Conservation (phyloP, 2,888 invertebrate genomes). For the Urechis unicinctus region DNA sequence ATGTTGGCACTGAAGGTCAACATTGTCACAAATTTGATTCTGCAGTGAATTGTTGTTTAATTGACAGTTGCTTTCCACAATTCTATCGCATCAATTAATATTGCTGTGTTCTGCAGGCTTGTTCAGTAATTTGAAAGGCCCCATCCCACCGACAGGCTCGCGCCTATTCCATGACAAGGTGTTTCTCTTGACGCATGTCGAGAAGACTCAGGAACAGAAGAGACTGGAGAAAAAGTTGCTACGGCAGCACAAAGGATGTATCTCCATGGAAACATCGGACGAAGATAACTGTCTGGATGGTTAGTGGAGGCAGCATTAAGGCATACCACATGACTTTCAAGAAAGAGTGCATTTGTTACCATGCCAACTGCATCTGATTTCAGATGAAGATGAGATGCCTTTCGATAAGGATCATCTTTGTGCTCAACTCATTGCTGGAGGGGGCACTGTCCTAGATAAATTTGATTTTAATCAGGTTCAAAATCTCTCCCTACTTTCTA, state of each 20-base stretch:
- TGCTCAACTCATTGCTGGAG: conserved; percentile 60
- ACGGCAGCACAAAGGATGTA: conserved; percentile 25
- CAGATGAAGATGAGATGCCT: no score
- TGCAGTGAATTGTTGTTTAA: no score
- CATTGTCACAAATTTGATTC: not conserved
- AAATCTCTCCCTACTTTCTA: not conserved
- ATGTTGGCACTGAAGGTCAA: not conserved
- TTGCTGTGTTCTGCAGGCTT: not conserved
- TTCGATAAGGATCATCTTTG: conserved; percentile 59
- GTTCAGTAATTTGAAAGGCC: no score
- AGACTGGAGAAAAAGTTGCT: conserved; percentile 28
- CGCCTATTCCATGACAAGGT: conserved; percentile 27
- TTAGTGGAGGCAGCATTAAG: no score
- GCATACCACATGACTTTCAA: no score
- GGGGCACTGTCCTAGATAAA: conserved; percentile 59
- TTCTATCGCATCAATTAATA: no score
- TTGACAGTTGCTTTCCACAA: no score
- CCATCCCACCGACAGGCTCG: not conserved
- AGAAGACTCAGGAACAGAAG: conserved; percentile 27
- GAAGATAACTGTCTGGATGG: conserved; percentile 1
- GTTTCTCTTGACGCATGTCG: conserved; percentile 35
- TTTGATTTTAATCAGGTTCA: conserved; percentile 17
- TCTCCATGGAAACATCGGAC: conserved; percentile 27
- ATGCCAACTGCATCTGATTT: no score
- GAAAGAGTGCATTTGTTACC: no score